These are phyloP conservation scores for Eurytemora carolleeae DNA, from an alignment of 1,140 invertebrate genomes.

Conservation along the genomic window DNA sequence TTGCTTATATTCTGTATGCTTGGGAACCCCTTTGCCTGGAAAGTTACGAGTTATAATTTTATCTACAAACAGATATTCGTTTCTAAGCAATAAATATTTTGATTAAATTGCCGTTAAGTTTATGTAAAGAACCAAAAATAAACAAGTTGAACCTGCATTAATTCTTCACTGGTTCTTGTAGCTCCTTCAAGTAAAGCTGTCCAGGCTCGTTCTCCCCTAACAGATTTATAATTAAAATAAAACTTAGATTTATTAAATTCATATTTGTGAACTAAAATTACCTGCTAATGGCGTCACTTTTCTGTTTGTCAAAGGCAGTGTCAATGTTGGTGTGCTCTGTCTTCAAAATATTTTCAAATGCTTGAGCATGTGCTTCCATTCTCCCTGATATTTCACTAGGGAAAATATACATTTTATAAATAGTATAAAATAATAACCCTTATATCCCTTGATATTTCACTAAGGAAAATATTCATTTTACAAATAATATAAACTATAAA, in stretches of 20 bases:
- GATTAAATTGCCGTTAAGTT: no score
- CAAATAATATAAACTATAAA: no score
- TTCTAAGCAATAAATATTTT: no score
- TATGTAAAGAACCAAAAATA: no score
- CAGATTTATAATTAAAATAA: not conserved
- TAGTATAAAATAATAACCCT: no score
- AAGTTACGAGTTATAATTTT: no score
- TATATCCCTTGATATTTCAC: not conserved
- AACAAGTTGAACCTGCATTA: not conserved
- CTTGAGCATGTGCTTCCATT: not conserved
- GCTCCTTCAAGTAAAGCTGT: not conserved
- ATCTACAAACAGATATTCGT: no score
- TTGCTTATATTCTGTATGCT: no score
- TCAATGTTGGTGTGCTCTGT: not conserved
- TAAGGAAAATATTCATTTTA: no score
- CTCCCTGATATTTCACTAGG: not conserved
- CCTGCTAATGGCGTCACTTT: no score
- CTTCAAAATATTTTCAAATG: not conserved
- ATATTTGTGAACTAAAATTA: not conserved
- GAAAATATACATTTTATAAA: no score
- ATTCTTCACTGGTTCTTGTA: not conserved
- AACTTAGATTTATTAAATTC: not conserved
- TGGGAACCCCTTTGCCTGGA: no score
- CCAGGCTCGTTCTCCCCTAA: not conserved
- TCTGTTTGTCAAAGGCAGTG: not conserved